phyloP scores from a whole-genome alignment of 2,797 vertebrate species.

The Pampus argenteus region DNA sequence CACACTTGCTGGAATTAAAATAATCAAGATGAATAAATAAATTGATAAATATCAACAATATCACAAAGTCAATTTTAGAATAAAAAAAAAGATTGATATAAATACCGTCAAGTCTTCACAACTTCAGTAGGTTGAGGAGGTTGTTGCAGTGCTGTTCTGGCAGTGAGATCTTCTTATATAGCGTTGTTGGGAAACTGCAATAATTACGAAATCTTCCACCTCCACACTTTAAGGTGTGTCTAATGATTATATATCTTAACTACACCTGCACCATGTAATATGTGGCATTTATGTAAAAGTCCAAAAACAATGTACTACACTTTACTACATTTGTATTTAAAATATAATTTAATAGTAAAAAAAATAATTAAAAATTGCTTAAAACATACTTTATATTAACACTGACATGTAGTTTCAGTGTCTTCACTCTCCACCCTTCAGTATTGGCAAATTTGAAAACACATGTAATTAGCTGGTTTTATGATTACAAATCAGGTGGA shows the following conservation, averaged over 20 bases:
- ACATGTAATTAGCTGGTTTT: constrained; percentile 14
- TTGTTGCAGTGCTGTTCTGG: constrained; percentile 13
- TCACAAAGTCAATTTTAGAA: no score
- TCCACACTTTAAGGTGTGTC: constrained; percentile 19
- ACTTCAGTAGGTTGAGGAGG: constrained; percentile 11
- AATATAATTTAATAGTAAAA: no score
- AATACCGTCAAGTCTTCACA: constrained; percentile 26
- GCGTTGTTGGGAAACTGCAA: constrained; percentile 18
- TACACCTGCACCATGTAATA: background rate
- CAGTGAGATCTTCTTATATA: constrained; percentile 46
- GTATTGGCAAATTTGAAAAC: constrained; percentile 23
- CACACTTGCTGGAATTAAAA: constrained; percentile 10
- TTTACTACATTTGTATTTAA: background rate
- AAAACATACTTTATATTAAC: background rate
- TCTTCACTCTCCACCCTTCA: background rate
- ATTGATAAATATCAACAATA: background rate
- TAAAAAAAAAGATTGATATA: background rate
- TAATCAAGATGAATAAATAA: background rate
- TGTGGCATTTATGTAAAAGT: background rate
- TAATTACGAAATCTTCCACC: constrained; percentile 31
- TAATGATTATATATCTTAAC: constrained; percentile 5
- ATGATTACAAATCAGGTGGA: constrained; percentile 37
- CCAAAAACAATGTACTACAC: background rate
- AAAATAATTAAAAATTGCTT: no score
- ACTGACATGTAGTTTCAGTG: background rate